phyloP scores from a whole-genome alignment of 1,140 invertebrate species.

The Neodiprion pinetum region DNA sequence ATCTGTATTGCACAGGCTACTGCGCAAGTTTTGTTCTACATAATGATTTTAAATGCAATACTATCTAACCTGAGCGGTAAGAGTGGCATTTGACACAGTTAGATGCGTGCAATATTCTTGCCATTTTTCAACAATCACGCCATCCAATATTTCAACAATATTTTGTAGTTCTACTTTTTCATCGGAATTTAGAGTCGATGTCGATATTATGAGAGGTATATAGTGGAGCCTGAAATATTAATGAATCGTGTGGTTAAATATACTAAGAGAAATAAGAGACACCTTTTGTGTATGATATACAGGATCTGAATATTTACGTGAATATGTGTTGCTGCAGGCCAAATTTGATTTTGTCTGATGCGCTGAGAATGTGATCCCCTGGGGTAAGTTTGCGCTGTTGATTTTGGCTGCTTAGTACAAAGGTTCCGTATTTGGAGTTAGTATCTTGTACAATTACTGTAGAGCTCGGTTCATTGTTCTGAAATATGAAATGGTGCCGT shows the following conservation, averaged over 20 bases:
- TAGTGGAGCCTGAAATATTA: neutral
- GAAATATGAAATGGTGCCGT: neutral
- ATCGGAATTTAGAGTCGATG: neutral
- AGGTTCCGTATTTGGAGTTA: neutral
- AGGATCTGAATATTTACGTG: neutral
- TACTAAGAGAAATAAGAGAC: too few species aligned
- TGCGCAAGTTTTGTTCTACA: neutral
- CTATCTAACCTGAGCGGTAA: conserved; percentile 70
- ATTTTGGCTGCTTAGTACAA: neutral
- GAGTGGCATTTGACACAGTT: conserved; percentile 70
- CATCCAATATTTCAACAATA: neutral
- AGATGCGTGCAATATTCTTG: conserved; percentile 56
- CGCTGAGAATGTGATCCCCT: neutral
- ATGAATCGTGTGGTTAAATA: neutral
- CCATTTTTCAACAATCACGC: neutral
- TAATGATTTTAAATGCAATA: neutral
- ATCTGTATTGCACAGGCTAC: neutral
- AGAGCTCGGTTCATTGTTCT: neutral
- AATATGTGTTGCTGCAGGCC: neutral
- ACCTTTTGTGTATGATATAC: too few species aligned
- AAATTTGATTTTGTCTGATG: neutral
- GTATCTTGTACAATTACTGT: neutral
- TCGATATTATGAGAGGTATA: neutral
- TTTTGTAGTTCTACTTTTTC: neutral
- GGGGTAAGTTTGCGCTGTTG: neutral